Conservation (phyloP, 2,888 invertebrate genomes). For the Pseudococcus jackbeardsleyi region DNA sequence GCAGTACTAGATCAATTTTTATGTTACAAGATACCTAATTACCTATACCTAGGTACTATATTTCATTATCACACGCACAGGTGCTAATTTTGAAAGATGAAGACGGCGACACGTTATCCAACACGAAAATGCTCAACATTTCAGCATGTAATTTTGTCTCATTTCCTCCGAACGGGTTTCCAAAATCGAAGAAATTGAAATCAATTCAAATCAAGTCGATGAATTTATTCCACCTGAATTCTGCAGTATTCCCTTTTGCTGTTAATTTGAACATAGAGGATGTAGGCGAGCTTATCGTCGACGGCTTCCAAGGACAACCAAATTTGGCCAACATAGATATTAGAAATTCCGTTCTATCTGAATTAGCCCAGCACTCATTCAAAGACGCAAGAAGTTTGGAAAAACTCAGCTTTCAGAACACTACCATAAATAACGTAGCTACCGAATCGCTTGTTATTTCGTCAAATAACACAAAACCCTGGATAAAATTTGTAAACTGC, state of each 20-base stretch:
- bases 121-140: conserved; percentile 57
- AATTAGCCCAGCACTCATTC: conserved; percentile 38
- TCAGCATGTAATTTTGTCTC: conserved; percentile 59
- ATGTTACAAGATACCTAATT: no score
- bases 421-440: conserved; percentile 39
- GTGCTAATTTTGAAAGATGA: conserved; percentile 58
- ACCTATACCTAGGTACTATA: not conserved
- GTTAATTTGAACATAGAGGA: conserved; percentile 50
- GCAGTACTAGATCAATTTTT: no score
- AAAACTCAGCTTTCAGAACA: conserved; percentile 52
- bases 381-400: conserved; percentile 44
- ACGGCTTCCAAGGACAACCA: conserved; percentile 44
- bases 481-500: conserved; percentile 56
- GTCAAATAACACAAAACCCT: not conserved
- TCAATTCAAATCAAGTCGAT: conserved; percentile 57
- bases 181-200: conserved; percentile 61
- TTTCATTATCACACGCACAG: not conserved
- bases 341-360: conserved; percentile 21
- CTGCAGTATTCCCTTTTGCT: conserved; percentile 44
- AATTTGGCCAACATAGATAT: conserved; percentile 52
- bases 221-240: conserved; percentile 56
- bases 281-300: conserved; percentile 51
- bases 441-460: not conserved
- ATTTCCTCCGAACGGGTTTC: conserved; percentile 60
- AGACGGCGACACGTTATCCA: conserved; percentile 44